Evolutionary conservation across 2,888 invertebrate species (phyloP).

Genomic region (Dioctria linearis): DNA sequence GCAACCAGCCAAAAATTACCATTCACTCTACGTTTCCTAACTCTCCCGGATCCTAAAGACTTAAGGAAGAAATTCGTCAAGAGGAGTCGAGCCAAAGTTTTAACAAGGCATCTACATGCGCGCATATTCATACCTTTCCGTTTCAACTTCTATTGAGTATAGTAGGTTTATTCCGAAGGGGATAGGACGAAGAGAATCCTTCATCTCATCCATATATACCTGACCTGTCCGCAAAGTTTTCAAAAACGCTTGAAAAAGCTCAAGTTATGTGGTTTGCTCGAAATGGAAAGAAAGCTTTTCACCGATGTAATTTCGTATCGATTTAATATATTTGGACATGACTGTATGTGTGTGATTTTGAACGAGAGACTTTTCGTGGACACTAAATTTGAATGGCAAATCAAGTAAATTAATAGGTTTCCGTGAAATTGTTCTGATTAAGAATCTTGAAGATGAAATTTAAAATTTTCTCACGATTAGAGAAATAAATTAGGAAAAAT

Average conservation of each 20-base stretch:
- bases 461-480: too few species aligned
- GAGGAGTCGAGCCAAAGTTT: background rate
- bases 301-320: conserved; percentile 11
- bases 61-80: conserved; percentile 1
- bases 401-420: too few species aligned
- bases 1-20: conserved; percentile 33
- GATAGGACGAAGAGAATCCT: background rate
- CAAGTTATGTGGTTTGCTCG: conserved; percentile 13
- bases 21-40: background rate
- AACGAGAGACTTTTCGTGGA: too few species aligned
- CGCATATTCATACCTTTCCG: conserved; percentile 1
- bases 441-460: too few species aligned
- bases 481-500: too few species aligned
- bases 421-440: too few species aligned
- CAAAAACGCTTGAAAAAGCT: conserved; percentile 34
- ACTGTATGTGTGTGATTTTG: too few species aligned
- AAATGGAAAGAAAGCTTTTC: conserved; percentile 14
- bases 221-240: conserved; percentile 40
- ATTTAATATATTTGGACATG: conserved; percentile 16
- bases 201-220: conserved; percentile 5
- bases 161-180: too few species aligned
- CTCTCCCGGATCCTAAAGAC: background rate
- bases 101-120: background rate
- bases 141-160: too few species aligned
- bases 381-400: too few species aligned